A percentile compares a stretch with the other conserved stretches of the same genome.
These are phyloP conservation scores for Tetragonisca angustula DNA, from an alignment of 2,888 invertebrate genomes.

Conservation along the genomic window DNA sequence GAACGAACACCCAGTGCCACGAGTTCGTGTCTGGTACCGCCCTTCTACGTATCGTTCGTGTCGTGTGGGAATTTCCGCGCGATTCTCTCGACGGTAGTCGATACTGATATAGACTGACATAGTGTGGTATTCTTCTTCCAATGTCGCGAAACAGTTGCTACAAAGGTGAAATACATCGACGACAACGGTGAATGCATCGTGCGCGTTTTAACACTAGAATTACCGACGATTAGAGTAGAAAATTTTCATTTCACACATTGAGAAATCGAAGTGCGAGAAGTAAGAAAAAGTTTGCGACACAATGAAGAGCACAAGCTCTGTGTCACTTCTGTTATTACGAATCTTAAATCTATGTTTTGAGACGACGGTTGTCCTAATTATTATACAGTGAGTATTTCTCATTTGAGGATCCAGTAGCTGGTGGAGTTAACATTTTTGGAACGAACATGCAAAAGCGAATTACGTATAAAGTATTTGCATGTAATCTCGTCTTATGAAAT, in stretches of 20 bases:
- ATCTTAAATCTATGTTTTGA: not conserved
- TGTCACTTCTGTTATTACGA: too few species aligned
- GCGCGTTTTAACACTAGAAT: too few species aligned
- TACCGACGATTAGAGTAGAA: too few species aligned
- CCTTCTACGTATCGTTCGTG: constrained; percentile 69
- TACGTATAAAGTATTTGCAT: too few species aligned
- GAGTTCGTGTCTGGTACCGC: constrained; percentile 80
- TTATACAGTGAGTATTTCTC: not conserved
- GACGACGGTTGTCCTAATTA: not conserved
- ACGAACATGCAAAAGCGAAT: not conserved
- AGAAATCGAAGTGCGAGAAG: too few species aligned
- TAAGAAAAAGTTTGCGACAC: too few species aligned
- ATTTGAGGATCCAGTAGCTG: not conserved
- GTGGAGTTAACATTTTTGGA: too few species aligned
- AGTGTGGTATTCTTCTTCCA: constrained; percentile 22
- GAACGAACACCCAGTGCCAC: constrained; percentile 57
- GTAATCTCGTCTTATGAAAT: not conserved
- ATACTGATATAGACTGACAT: constrained; percentile 50
- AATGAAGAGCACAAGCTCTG: too few species aligned
- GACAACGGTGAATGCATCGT: too few species aligned
- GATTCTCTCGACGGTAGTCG: constrained; percentile 58
- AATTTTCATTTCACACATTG: too few species aligned
- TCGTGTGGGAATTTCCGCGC: constrained; percentile 68
- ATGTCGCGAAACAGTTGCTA: not conserved
- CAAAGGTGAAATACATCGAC: not conserved